phyloP scores from a whole-genome alignment of 2,888 invertebrate species.

The Lasius fuliginosus region DNA sequence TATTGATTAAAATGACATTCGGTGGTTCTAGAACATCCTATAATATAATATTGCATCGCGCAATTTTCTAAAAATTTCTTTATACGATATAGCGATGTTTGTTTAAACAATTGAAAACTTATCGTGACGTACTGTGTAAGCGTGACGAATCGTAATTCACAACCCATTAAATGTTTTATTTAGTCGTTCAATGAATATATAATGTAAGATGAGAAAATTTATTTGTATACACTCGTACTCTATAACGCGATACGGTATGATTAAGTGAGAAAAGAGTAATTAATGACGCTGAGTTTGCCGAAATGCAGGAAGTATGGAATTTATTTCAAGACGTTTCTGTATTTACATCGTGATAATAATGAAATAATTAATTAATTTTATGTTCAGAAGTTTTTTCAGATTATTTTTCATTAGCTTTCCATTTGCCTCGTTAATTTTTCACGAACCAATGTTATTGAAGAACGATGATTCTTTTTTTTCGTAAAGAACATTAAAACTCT shows the following conservation, averaged over 20 bases:
- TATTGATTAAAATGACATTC: background rate
- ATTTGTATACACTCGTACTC: constrained; percentile 12
- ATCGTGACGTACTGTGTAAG: background rate
- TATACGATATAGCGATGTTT: constrained; percentile 2
- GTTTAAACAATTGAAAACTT: constrained; percentile 27
- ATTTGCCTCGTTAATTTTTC: background rate
- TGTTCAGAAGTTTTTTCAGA: background rate
- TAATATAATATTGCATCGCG: background rate
- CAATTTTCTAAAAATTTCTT: constrained; percentile 19
- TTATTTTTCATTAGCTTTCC: background rate
- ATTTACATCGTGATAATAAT: constrained; percentile 19
- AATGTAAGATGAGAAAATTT: constrained; percentile 22
- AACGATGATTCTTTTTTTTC: background rate
- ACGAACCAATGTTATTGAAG: background rate
- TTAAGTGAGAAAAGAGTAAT: constrained; percentile 32
- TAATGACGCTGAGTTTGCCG: constrained; percentile 31
- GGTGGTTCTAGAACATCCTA: background rate
- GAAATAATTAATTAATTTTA: background rate
- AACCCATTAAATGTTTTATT: constrained; percentile 15
- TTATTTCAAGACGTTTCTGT: constrained; percentile 10
- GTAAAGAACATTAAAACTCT: background rate
- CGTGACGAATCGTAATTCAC: constrained; percentile 14
- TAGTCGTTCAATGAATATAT: constrained; percentile 23
- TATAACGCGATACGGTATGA: constrained; percentile 11
- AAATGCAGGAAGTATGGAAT: constrained; percentile 48